A percentile compares a stretch with the other conserved stretches of the same genome.
These are phyloP conservation scores for Alectura lathami DNA, from an alignment of 2,113 vertebrate genomes.

Conservation along the genomic window DNA sequence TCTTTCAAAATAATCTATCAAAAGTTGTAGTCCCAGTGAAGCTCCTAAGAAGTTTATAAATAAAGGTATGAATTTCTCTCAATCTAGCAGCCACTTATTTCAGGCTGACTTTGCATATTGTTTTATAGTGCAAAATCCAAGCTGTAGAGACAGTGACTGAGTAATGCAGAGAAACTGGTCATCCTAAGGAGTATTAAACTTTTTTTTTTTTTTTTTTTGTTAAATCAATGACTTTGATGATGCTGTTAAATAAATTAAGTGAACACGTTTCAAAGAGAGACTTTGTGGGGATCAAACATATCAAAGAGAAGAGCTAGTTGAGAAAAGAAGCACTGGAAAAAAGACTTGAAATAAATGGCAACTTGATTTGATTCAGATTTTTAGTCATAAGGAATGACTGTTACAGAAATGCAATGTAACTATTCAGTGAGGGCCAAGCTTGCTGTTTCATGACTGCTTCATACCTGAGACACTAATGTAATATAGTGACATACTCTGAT, in stretches of 20 bases:
- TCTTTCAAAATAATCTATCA: background rate
- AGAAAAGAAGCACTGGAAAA: background rate
- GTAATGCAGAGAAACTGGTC: background rate
- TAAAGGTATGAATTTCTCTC: background rate
- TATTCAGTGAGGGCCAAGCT: background rate
- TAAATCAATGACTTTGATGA: background rate
- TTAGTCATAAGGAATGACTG: constrained; percentile 14
- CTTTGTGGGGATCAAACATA: background rate
- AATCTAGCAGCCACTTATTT: background rate
- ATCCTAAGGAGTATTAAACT: background rate
- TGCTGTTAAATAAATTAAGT: constrained; percentile 28
- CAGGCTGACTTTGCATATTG: background rate
- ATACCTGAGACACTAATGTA: background rate
- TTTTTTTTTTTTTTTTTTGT: background rate
- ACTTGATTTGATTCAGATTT: background rate
- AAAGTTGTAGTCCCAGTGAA: background rate
- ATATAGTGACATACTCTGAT: background rate
- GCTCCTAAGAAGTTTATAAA: background rate
- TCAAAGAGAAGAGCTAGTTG: background rate
- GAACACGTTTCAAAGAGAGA: constrained; percentile 18
- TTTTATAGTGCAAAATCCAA: background rate
- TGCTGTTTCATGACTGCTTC: background rate
- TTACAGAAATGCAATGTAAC: background rate
- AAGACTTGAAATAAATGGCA: background rate
- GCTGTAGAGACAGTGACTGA: background rate